Evolutionary conservation across 1,140 invertebrate genomes (phyloP), one percentile per base, ranked within the genome.

Genomic region (Drosophila ambigua): DNA sequence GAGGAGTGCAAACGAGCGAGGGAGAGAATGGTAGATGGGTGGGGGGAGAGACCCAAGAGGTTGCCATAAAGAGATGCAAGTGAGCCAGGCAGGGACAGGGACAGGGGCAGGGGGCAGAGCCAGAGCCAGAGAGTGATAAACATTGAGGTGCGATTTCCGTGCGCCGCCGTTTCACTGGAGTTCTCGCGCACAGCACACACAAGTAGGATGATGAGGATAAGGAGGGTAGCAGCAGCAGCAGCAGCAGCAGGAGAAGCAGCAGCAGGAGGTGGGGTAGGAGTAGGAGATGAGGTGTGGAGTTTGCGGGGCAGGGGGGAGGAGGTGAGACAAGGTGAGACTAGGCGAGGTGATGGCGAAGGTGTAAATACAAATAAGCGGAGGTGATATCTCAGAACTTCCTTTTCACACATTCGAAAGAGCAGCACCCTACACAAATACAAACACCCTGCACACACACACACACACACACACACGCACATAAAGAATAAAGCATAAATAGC

Each of bases 291-390:
- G 43, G n/a, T 39, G 28, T 11, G 13, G 31, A 8, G 35, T 39
- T 13, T 39, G 16, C 16, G 16, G 16, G 1, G 16, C n/a, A n/a
- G 48, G 46, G 24, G 35, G 48, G 48, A 49, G 60, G 41, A 50
- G 54, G 9, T 13, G 44, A 59, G 43, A 20, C 4, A 5, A 61
- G 63, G 52, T 35, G 53, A 41, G 28, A 50, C 46, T 51, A 44
- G 46, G 24, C 66, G 59, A 60, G 79, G 58, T 77, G 58, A 41
- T 48, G 61, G 67, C 77, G 65, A 81, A 88, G 83, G 83, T 88
- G 83, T 88, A 83, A 84, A 88, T 88, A 88, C 83, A 88, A 88
- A 88, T 88, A 88, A 88, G 83, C 79, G 83, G 83, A 88, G 83
- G 83, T 88, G 83, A 88, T 88, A 88, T 88, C 79, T 88, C 72